Evolutionary conservation across 2,113 vertebrate genomes (phyloP).

Genomic region (Pseudorectes ferrugineus): DNA sequence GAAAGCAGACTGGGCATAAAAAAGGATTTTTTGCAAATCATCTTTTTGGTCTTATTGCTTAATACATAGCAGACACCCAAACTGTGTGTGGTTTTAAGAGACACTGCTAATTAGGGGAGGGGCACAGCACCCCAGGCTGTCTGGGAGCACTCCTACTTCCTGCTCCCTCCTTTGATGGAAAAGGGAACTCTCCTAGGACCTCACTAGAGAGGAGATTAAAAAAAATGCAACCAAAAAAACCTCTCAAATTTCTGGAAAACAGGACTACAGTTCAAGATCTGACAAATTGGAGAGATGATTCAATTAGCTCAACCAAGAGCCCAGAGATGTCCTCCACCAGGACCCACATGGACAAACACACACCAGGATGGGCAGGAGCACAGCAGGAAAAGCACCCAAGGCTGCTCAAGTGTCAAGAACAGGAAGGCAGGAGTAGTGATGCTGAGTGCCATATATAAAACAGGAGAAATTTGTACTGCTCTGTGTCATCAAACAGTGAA

Average conservation of each 20-base stretch:
- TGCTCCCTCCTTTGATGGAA: neutral
- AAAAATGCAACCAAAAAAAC: rapidly evolving
- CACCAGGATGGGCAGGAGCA: neutral
- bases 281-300: neutral
- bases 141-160: neutral
- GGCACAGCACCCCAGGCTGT: neutral
- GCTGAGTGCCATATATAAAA: rapidly evolving
- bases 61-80: neutral
- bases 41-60: neutral
- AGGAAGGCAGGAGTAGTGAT: neutral
- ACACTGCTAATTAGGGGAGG: neutral
- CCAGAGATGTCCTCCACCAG: neutral
- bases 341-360: neutral
- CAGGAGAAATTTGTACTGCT: neutral
- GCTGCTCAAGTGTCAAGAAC: neutral
- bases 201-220: rapidly evolving
- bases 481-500: neutral
- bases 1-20: neutral
- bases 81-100: neutral
- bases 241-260: neutral
- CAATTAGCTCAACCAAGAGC: neutral
- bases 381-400: neutral
- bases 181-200: neutral
- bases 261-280: neutral
- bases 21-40: neutral